phyloP scores from a whole-genome alignment of 2,113 vertebrate species.

The Pomatorhinus ruficollis region DNA sequence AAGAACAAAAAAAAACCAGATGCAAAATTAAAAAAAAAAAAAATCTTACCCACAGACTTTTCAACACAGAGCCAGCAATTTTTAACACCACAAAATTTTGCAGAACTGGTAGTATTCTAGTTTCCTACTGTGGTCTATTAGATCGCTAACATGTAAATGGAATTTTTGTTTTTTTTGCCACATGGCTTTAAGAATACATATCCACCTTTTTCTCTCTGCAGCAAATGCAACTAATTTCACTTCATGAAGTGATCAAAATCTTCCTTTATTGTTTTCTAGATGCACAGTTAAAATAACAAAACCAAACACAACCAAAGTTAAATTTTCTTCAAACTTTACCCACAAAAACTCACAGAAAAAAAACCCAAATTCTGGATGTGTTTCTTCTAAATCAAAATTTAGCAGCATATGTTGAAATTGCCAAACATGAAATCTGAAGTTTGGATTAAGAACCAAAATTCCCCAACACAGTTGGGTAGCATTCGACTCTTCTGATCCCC shows the following conservation, averaged over 20 bases:
- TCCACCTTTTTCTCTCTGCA: neutral
- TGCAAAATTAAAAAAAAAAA: neutral
- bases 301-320: neutral
- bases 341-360: neutral
- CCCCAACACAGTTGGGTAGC: neutral
- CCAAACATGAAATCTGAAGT: neutral
- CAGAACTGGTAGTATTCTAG: conserved; percentile 16
- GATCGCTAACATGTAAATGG: conserved; percentile 45
- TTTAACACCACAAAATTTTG: conserved; percentile 29
- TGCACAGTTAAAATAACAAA: conserved; percentile 51
- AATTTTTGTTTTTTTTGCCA: conserved; percentile 24
- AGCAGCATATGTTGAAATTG: neutral
- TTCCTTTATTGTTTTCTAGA: conserved; percentile 18
- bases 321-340: neutral
- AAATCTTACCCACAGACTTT: neutral
- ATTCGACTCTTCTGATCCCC: neutral
- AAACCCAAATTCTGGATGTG: neutral
- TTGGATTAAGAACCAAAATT: neutral
- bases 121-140: conserved; percentile 14
- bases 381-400: neutral
- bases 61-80: neutral
- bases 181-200: conserved; percentile 44
- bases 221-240: conserved; percentile 56
- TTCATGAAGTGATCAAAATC: conserved; percentile 55
- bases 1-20: neutral